Percentiles rank a stretch among this genome's conserved stretches.
phyloP scores from a whole-genome alignment of 2,797 vertebrate genomes.

The Cottoperca gobio region DNA sequence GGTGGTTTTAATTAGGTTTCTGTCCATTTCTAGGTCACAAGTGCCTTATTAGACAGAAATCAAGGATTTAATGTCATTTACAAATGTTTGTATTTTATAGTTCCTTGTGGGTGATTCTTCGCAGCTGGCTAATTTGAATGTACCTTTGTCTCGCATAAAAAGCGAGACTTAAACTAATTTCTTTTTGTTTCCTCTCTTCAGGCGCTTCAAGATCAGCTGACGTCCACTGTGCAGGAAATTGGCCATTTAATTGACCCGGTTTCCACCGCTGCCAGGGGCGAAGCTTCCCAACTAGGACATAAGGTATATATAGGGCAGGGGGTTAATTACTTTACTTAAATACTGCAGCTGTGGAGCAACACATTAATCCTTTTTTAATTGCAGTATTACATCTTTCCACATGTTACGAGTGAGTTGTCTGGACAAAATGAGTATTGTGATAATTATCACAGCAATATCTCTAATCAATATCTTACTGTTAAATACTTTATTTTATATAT shows the following conservation, averaged over 20 bases:
- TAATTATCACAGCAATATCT: background rate
- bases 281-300: conserved; percentile 97
- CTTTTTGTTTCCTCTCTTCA: conserved; percentile 70
- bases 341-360: conserved; percentile 26
- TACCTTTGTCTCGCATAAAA: conserved; percentile 38
- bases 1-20: conserved; percentile 12
- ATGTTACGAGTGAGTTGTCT: background rate
- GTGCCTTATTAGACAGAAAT: background rate
- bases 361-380: conserved; percentile 33
- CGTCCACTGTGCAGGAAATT: conserved; percentile 97
- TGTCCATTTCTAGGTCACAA: background rate
- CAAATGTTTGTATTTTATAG: background rate
- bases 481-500: background rate
- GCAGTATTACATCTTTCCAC: background rate
- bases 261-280: conserved; percentile 94
- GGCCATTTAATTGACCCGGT: conserved; percentile 97
- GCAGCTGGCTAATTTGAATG: conserved; percentile 25
- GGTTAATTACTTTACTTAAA: conserved; percentile 60
- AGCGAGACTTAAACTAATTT: conserved; percentile 46
- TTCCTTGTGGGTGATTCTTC: conserved; percentile 14
- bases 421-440: background rate
- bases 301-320: conserved; percentile 87
- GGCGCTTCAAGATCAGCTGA: conserved; percentile 98
- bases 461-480: background rate
- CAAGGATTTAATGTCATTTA: background rate